Evolutionary conservation across 2,888 invertebrate species (phyloP).

Genomic region (Tuta absoluta): DNA sequence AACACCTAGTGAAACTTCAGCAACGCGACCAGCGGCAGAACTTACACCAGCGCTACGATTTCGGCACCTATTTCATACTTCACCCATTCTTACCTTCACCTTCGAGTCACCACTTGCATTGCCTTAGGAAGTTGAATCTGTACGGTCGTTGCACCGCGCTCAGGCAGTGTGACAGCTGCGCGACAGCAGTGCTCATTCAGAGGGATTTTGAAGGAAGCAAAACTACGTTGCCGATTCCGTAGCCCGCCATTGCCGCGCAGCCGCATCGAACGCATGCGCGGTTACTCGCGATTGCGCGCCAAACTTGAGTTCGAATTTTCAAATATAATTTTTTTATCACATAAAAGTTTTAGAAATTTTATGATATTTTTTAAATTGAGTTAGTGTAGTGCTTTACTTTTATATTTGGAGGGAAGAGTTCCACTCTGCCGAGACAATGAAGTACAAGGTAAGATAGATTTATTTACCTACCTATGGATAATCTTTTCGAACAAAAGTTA

Average conservation of each 20-base stretch:
- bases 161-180: no score
- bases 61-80: slow-evolving; percentile 51
- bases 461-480: not conserved
- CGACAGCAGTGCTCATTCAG: slow-evolving; percentile 43
- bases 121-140: slow-evolving; percentile 41
- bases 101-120: slow-evolving; percentile 41
- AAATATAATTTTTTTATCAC: slow-evolving; percentile 6
- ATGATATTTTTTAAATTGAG: not conserved
- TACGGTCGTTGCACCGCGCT: slow-evolving; percentile 57
- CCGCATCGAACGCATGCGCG: slow-evolving; percentile 68
- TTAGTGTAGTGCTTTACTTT: slow-evolving; percentile 38
- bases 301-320: slow-evolving; percentile 43
- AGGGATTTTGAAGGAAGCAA: slow-evolving; percentile 72
- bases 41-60: slow-evolving; percentile 41
- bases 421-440: slow-evolving; percentile 50
- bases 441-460: slow-evolving; percentile 62
- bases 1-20: slow-evolving; percentile 22
- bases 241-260: slow-evolving; percentile 65
- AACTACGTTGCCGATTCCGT: slow-evolving; percentile 58
- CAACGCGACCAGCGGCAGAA: slow-evolving; percentile 8
- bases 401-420: slow-evolving; percentile 34
- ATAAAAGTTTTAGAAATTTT: not conserved
- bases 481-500: not conserved
- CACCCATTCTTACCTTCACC: slow-evolving; percentile 64
- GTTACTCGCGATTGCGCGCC: slow-evolving; percentile 51